Base-by-base conservation (phyloP, 2,888 invertebrate genomes). In the Apocheima hispidaria region DNA sequence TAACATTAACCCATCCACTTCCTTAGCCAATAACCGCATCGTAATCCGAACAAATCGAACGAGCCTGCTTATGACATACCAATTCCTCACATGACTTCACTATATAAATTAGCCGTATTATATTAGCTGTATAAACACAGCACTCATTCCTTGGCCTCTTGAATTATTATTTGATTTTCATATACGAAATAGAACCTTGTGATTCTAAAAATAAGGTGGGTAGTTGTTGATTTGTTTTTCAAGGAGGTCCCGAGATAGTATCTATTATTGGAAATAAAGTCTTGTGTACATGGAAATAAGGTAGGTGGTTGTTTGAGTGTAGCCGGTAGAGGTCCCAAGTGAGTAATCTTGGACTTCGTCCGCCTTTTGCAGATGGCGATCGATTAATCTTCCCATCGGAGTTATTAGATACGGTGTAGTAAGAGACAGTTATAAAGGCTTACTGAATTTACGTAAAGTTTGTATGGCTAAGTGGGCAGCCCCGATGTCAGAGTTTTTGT, bases 371-470 rank as follows among this genome's bases (percentile, higher is more conserved):
- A 87, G 83, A 86, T 86, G 88, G 81, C 83, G 79, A 84, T 86
- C 88, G 85, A 89, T 90, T 90, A 88, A 88, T 90, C 88, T 87
- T 84, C 71, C 75, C 77, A 86, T 86, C 75, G 81, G 79, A 82
- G 82, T 86, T 86, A 85, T 84, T 84, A 75, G 80, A 7, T 48
- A 52, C 41, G 9, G 40, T 52, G 4, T 33, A 44, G 5, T 14
- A 4, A 1, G 2, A 53, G 10, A 48, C 48, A 53, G 61, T 48
- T 14, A 33, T 7, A 9, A 10, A 54, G 23, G 2, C 51, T 5
- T 4, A 6, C 3, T 4, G 14, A 2, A 30, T 21, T 16, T n/a
- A n/a, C n/a, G n/a, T n/a, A n/a, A n/a, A n/a, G n/a, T n/a, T n/a
- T n/a, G n/a, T n/a, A n/a, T n/a, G n/a, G n/a, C 16, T 12, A 1